Evolutionary conservation across 53 echinoderm and acorn worm genomes (phyloP).

Genomic region (Echinometra lucunter): DNA sequence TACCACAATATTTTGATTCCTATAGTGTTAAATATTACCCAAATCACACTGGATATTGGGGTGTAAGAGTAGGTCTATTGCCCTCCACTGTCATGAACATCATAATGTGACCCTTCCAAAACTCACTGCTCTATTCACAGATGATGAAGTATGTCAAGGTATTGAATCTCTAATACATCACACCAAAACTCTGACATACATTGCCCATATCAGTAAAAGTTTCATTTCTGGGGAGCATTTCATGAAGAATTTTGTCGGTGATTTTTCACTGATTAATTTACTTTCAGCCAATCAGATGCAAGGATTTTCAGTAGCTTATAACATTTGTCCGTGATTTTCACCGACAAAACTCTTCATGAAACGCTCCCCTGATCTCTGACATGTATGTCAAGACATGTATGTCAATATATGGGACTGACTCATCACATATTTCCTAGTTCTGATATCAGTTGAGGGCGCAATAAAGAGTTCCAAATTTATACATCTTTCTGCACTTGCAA

Average conservation of each 20-base stretch:
- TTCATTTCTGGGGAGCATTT: too few relatives aligned
- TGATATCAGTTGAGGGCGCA: neutral
- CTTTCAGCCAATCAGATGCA: too few relatives aligned
- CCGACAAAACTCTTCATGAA: too few relatives aligned
- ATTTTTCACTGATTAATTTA: too few relatives aligned
- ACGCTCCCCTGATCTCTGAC: neutral
- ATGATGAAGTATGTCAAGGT: conserved; percentile 1
- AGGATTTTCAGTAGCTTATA: too few relatives aligned
- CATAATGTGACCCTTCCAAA: neutral
- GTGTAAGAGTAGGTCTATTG: neutral
- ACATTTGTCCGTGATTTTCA: too few relatives aligned
- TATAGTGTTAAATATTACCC: neutral
- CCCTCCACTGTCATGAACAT: neutral
- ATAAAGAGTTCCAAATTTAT: too few relatives aligned
- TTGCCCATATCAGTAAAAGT: neutral
- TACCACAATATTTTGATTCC: too few relatives aligned
- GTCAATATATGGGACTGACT: neutral
- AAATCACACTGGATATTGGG: neutral
- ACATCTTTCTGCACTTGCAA: too few relatives aligned
- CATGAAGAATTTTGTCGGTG: too few relatives aligned
- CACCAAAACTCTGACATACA: neutral
- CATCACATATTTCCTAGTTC: neutral
- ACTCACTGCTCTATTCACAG: neutral
- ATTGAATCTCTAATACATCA: neutral
- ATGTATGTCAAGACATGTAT: neutral